Percentiles rank a stretch among this genome's conserved stretches.
These are phyloP conservation scores for Camptogramma bilineatum DNA, from an alignment of 2,888 invertebrate genomes.

Conservation along the genomic window DNA sequence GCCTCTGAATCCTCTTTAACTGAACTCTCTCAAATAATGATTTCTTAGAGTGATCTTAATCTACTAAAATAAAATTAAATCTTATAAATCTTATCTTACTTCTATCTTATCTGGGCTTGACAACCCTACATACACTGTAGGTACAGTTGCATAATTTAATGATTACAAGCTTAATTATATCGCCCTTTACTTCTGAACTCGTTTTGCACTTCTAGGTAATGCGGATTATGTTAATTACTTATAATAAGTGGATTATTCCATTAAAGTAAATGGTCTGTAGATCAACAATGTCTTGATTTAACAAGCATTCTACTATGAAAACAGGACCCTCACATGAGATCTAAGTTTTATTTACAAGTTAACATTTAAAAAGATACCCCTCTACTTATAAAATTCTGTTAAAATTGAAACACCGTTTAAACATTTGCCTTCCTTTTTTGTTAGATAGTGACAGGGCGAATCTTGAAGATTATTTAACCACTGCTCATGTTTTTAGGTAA, in stretches of 20 bases:
- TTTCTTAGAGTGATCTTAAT: not conserved
- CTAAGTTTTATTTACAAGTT: too few species aligned
- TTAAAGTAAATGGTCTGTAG: conserved; percentile 19
- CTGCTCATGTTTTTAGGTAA: too few species aligned
- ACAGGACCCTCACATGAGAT: too few species aligned
- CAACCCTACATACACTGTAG: conserved; percentile 33
- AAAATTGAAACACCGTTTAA: too few species aligned
- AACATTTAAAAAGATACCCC: too few species aligned
- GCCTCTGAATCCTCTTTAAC: too few species aligned
- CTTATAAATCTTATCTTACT: not conserved
- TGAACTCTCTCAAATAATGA: too few species aligned
- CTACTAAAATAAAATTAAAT: not conserved
- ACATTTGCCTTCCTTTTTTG: too few species aligned
- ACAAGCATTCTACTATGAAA: not conserved
- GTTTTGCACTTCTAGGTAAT: conserved; percentile 45
- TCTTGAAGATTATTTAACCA: too few species aligned
- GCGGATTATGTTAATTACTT: conserved; percentile 41
- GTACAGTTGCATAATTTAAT: conserved; percentile 47
- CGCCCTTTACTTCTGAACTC: conserved; percentile 44
- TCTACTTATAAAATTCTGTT: too few species aligned
- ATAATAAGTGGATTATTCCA: conserved; percentile 40
- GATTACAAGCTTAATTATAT: conserved; percentile 45
- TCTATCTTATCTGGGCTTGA: not conserved
- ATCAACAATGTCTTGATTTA: conserved; percentile 25
- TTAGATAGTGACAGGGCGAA: too few species aligned